Conservation (phyloP, 1,140 invertebrate species). For the Andrena cerasifolii region DNA sequence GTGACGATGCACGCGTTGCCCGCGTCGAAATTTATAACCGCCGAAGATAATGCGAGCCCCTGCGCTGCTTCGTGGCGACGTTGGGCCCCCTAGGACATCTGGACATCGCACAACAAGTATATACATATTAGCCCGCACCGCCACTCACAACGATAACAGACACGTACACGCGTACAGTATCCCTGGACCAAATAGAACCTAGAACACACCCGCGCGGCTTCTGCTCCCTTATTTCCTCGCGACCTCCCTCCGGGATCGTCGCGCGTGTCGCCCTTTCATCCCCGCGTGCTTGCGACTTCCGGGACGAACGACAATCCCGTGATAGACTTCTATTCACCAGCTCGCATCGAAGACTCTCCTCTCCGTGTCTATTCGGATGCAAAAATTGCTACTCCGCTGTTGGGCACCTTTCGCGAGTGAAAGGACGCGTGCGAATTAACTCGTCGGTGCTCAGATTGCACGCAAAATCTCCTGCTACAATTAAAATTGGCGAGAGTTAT, state of each 20-base stretch:
- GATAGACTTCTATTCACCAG: too few species aligned
- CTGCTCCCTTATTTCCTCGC: too few species aligned
- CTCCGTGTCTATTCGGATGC: too few species aligned
- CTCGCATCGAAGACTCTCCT: neutral
- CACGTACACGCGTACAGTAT: slow-evolving; percentile 42
- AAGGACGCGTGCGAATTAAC: neutral
- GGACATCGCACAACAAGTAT: slow-evolving; percentile 33
- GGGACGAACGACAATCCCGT: too few species aligned
- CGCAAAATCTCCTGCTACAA: too few species aligned
- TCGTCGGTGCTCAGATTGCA: too few species aligned
- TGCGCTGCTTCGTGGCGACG: slow-evolving; percentile 10
- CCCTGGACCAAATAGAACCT: slow-evolving; percentile 34
- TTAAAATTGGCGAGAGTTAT: slow-evolving; percentile 1
- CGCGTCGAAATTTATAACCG: neutral
- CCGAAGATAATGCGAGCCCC: neutral
- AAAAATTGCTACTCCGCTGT: too few species aligned
- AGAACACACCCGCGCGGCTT: slow-evolving; percentile 39
- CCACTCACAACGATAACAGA: slow-evolving; percentile 4
- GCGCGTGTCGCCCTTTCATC: too few species aligned
- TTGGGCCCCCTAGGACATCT: slow-evolving; percentile 31
- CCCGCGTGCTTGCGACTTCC: too few species aligned
- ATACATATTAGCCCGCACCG: slow-evolving; percentile 32
- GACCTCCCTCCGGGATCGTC: too few species aligned
- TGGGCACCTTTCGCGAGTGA: neutral
- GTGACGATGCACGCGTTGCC: neutral